phyloP scores from a whole-genome alignment of 2,113 vertebrate genomes.

The Sakesphorus luctuosus region DNA sequence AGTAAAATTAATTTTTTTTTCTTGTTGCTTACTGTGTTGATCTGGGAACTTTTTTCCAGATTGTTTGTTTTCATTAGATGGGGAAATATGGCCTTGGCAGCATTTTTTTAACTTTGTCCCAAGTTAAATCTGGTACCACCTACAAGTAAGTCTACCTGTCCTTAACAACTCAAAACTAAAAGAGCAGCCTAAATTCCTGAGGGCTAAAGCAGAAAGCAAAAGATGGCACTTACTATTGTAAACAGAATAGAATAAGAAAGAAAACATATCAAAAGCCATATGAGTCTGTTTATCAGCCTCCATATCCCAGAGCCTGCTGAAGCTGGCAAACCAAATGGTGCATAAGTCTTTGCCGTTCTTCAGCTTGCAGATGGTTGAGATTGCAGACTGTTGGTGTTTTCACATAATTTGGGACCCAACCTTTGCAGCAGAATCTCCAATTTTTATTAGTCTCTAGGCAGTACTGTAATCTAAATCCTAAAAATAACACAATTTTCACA shows the following conservation, averaged over 20 bases:
- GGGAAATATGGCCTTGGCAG: background rate
- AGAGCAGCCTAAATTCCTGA: background rate
- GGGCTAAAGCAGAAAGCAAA: background rate
- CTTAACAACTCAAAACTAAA: background rate
- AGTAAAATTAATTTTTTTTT: background rate
- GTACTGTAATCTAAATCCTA: background rate
- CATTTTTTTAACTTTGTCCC: background rate
- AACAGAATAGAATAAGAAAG: background rate
- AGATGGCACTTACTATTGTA: background rate
- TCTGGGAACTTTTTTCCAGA: background rate
- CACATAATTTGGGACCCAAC: background rate
- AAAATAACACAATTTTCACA: slow-evolving; percentile 1
- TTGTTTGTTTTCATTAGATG: background rate
- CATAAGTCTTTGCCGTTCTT: background rate
- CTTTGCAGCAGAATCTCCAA: background rate
- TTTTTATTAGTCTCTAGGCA: slow-evolving; percentile 1
- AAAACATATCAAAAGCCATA: background rate
- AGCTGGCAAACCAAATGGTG: slow-evolving; percentile 12
- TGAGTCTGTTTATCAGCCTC: background rate
- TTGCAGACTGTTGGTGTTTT: background rate
- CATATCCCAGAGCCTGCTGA: background rate
- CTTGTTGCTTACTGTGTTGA: background rate
- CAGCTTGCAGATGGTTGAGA: background rate
- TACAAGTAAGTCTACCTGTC: background rate
- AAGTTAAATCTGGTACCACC: background rate